Percentiles rank a stretch among this genome's conserved stretches.
phyloP scores from a whole-genome alignment of 2,113 vertebrate genomes.

The Coryphaenoides rupestris region DNA sequence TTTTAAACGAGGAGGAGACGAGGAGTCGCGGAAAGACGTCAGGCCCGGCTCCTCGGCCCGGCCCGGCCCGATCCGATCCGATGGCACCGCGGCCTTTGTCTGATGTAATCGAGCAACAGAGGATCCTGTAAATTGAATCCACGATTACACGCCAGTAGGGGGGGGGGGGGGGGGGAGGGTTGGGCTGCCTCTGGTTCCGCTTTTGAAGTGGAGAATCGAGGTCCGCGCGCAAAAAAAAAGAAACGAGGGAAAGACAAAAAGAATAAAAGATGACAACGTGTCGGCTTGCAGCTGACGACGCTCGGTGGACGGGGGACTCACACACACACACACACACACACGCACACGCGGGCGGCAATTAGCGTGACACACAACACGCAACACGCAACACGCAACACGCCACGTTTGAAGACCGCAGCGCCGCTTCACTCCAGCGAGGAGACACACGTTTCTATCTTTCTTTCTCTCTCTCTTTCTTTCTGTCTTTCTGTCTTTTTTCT shows the following conservation, averaged over 20 bases:
- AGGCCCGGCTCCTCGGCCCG: conserved; percentile 61
- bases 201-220: conserved; percentile 67
- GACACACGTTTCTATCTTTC: conserved; percentile 22
- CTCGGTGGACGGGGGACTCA: conserved; percentile 61
- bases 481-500: too few species aligned
- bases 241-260: conserved; percentile 42
- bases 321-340: conserved; percentile 58
- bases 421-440: conserved; percentile 47
- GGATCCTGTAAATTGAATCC: conserved; percentile 72
- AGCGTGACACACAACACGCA: conserved; percentile 55
- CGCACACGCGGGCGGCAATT: conserved; percentile 67
- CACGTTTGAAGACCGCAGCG: conserved; percentile 60
- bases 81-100: conserved; percentile 45
- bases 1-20: conserved; percentile 57
- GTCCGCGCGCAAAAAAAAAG: too few species aligned
- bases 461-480: too few species aligned
- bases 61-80: too few species aligned
- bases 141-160: conserved; percentile 12
- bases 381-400: conserved; percentile 52
- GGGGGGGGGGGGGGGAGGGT: conserved; percentile 17
- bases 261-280: conserved; percentile 70
- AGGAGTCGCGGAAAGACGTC: conserved; percentile 59
- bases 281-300: conserved; percentile 54
- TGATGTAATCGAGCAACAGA: conserved; percentile 57
- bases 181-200: conserved; percentile 11